phyloP scores from a whole-genome alignment of 2,113 vertebrate genomes.

The Malurus elegans region DNA sequence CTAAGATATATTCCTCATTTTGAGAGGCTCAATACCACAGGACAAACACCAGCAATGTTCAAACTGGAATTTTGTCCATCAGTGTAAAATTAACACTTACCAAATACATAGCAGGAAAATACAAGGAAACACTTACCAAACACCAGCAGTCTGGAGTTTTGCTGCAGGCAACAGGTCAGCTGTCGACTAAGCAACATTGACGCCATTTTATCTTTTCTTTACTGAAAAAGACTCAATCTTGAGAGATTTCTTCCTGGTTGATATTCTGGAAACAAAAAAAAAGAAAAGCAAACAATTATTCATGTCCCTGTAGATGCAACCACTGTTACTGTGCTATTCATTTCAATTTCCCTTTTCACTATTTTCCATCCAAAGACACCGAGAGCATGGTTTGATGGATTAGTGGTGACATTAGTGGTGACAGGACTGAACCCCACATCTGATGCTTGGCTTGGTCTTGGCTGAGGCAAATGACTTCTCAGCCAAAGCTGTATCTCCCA shows the following conservation, averaged over 20 bases:
- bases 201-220: constrained; percentile 75
- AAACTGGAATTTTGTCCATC: background rate
- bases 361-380: background rate
- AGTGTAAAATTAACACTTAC: constrained; percentile 19
- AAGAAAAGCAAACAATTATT: background rate
- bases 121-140: constrained; percentile 73
- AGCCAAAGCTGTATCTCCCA: background rate
- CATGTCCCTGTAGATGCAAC: background rate
- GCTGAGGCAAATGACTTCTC: background rate
- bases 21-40: background rate
- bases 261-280: background rate
- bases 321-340: background rate
- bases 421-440: background rate
- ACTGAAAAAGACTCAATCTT: background rate
- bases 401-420: background rate
- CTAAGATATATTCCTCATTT: background rate
- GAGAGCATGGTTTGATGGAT: background rate
- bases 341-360: background rate
- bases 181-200: constrained; percentile 79
- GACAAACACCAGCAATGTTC: background rate
- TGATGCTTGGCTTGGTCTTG: background rate
- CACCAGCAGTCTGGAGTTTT: constrained; percentile 68
- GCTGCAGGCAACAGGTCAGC: constrained; percentile 75
- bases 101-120: constrained; percentile 23
- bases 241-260: background rate